Percentiles rank a stretch among this genome's conserved stretches.
These are phyloP conservation scores for Cryptomyrus ogoouensis DNA, from an alignment of 2,113 vertebrate species.

Conservation along the genomic window DNA sequence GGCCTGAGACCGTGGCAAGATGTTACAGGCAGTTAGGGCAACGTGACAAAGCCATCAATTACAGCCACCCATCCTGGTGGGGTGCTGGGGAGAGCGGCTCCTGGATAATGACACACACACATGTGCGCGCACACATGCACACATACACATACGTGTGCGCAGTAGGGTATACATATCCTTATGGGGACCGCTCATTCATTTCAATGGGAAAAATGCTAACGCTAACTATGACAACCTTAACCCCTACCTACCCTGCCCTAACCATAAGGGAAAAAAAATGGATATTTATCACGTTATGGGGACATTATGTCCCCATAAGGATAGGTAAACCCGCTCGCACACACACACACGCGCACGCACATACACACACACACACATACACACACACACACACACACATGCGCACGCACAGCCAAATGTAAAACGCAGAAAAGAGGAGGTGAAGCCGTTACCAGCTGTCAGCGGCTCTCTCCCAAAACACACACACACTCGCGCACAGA, in stretches of 20 bases:
- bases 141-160: no score
- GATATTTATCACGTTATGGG: no score
- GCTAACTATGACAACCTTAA: no score
- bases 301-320: no score
- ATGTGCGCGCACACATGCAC: neutral
- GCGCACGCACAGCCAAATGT: neutral
- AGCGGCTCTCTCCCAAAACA: neutral
- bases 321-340: neutral
- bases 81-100: neutral
- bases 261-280: no score
- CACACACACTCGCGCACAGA: neutral
- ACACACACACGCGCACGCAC: neutral
- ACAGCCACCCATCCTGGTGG: neutral
- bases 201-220: no score
- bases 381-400: constrained; percentile 4
- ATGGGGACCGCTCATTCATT: no score
- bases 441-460: neutral
- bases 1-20: constrained; percentile 20
- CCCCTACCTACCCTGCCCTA: no score
- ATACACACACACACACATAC: constrained; percentile 1
- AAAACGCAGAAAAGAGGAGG: neutral
- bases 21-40: constrained; percentile 45
- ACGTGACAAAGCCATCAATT: neutral
- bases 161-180: no score
- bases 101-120: neutral